phyloP scores from a whole-genome alignment of 1,140 invertebrate species.

The Macrosteles quadrilineatus region DNA sequence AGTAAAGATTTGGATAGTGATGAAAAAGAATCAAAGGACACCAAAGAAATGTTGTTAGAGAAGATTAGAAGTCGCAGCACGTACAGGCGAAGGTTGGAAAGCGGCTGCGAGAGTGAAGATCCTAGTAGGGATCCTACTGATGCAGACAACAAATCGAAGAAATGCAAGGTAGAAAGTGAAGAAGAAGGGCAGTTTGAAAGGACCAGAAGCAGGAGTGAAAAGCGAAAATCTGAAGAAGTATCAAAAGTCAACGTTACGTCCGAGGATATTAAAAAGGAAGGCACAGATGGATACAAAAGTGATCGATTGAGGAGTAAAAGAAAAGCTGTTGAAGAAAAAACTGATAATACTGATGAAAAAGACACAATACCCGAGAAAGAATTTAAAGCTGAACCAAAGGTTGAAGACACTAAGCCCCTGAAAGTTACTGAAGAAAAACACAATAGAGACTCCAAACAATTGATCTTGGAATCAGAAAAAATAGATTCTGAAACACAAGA shows the following conservation, averaged over 20 bases:
- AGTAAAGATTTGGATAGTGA: slow-evolving; percentile 37
- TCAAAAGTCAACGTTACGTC: slow-evolving; percentile 6
- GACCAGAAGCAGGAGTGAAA: slow-evolving; percentile 18
- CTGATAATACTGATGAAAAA: slow-evolving; percentile 37
- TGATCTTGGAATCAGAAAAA: not conserved
- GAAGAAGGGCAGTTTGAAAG: slow-evolving; percentile 2
- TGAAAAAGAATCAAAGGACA: slow-evolving; percentile 50
- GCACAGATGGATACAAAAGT: slow-evolving; percentile 23
- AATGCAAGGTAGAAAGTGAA: slow-evolving; percentile 25
- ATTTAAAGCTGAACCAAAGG: slow-evolving; percentile 27
- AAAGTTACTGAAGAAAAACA: slow-evolving; percentile 6
- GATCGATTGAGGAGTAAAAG: slow-evolving; percentile 36
- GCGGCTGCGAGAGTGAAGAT: slow-evolving; percentile 6
- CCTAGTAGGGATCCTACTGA: not conserved
- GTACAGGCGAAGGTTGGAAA: slow-evolving; percentile 4
- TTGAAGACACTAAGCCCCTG: not conserved
- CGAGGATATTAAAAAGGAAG: slow-evolving; percentile 33
- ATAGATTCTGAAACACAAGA: not conserved
- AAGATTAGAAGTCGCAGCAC: slow-evolving; percentile 24
- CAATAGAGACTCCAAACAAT: not conserved
- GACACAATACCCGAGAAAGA: slow-evolving; percentile 34
- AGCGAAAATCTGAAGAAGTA: slow-evolving; percentile 27
- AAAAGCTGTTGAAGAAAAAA: slow-evolving; percentile 31
- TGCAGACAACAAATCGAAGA: slow-evolving; percentile 5
- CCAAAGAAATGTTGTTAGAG: slow-evolving; percentile 45